Conservation (phyloP, 1,140 invertebrate genomes). For the Ectropis grisescens region DNA sequence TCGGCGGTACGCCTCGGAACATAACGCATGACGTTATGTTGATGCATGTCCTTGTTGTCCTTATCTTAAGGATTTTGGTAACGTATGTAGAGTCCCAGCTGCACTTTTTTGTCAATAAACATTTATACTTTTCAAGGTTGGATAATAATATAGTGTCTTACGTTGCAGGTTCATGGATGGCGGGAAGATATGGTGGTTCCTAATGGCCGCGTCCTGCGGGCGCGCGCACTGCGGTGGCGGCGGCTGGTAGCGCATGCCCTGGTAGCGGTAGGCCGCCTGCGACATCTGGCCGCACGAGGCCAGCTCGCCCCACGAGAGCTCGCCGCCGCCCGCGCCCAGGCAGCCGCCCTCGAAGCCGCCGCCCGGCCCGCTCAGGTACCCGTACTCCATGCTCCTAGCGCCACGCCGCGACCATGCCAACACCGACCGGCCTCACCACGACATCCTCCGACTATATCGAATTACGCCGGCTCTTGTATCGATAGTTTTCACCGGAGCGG, state of each 20-base stretch:
- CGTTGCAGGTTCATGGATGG: constrained; percentile 68
- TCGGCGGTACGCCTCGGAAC: too few relatives aligned
- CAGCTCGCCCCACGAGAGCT: constrained; percentile 81
- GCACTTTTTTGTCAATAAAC: too few relatives aligned
- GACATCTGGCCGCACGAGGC: constrained; percentile 90
- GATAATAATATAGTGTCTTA: constrained; percentile 35
- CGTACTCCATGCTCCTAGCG: constrained; percentile 59
- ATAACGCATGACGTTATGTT: too few relatives aligned
- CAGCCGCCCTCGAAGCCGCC: constrained; percentile 58
- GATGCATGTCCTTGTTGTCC: too few relatives aligned
- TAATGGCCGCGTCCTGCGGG: constrained; percentile 56
- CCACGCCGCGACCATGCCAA: constrained; percentile 30
- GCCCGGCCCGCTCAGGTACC: constrained; percentile 60
- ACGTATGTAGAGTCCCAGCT: too few relatives aligned
- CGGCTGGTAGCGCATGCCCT: constrained; percentile 68
- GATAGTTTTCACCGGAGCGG: constrained; percentile 53
- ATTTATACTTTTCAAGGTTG: too few relatives aligned
- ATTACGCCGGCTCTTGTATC: constrained; percentile 65
- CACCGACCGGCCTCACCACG: constrained; percentile 42
- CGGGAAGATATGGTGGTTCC: constrained; percentile 65
- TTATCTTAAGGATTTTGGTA: too few relatives aligned
- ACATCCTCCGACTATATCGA: constrained; percentile 65
- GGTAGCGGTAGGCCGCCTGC: constrained; percentile 80
- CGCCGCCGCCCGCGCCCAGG: constrained; percentile 45
- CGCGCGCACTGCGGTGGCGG: constrained; percentile 61